These are phyloP conservation scores for Gasterosteus nipponicus DNA, from an alignment of 2,113 vertebrate species.

Conservation along the genomic window DNA sequence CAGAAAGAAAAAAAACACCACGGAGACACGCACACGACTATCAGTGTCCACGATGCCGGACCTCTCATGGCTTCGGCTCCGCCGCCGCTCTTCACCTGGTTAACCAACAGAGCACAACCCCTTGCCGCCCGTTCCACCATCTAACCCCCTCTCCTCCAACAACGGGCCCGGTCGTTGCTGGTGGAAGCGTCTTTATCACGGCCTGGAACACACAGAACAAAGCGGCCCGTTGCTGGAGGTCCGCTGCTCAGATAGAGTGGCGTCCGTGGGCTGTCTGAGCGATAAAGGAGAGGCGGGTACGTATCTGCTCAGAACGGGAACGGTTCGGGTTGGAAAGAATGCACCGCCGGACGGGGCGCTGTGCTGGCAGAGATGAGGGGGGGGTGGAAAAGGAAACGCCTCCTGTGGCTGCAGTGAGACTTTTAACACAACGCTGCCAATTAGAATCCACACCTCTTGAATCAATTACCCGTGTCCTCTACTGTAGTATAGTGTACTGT, in stretches of 20 bases:
- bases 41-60: conserved; percentile 11
- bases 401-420: conserved; percentile 11
- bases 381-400: background rate
- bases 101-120: conserved; percentile 56
- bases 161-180: conserved; percentile 57
- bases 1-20: background rate
- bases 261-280: conserved; percentile 50
- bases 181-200: conserved; percentile 60
- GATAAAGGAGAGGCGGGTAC: conserved; percentile 55
- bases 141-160: conserved; percentile 66
- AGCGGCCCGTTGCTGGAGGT: conserved; percentile 37
- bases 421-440: conserved; percentile 27
- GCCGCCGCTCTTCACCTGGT: conserved; percentile 38
- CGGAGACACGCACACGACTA: background rate
- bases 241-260: conserved; percentile 38
- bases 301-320: conserved; percentile 30
- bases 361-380: conserved; percentile 6
- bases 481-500: background rate
- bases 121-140: conserved; percentile 34
- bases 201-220: conserved; percentile 35
- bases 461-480: conserved; percentile 40
- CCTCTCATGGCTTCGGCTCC: conserved; percentile 9
- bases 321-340: conserved; percentile 12
- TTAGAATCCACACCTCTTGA: conserved; percentile 40
- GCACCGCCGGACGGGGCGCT: background rate